A percentile compares a stretch with the other conserved stretches of the same genome.
Conservation (phyloP, 2,888 invertebrate species). For the Cantharis nigra region DNA sequence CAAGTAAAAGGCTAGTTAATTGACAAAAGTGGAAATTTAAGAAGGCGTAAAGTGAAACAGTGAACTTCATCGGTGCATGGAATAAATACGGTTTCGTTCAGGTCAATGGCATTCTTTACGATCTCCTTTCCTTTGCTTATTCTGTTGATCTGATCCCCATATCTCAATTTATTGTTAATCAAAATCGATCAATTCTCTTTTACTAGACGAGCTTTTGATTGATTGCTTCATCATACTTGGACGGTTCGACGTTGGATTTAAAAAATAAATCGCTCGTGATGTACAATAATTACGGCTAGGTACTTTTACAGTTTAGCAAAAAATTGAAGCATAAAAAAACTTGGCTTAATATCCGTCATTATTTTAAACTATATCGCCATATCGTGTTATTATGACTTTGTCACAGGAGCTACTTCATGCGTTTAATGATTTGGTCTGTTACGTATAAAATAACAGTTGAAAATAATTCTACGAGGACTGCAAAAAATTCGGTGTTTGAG, state of each 20-base stretch:
- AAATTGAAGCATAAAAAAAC: neutral
- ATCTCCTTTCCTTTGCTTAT: neutral
- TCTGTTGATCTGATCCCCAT: neutral
- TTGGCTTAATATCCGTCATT: slow-evolving; percentile 4
- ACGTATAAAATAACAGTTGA: neutral
- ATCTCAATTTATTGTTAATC: neutral
- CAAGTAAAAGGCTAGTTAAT: neutral
- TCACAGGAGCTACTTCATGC: neutral
- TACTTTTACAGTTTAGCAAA: neutral
- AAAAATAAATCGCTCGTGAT: neutral
- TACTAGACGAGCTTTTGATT: neutral
- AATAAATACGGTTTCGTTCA: slow-evolving; percentile 22
- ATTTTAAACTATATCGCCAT: slow-evolving; percentile 8
- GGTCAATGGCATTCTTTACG: slow-evolving; percentile 32
- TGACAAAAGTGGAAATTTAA: slow-evolving; percentile 13
- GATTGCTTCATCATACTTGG: neutral
- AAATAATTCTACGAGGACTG: neutral
- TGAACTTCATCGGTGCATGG: slow-evolving; percentile 15
- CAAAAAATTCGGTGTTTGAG: neutral
- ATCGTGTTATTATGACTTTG: neutral
- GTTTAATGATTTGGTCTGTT: slow-evolving; percentile 10
- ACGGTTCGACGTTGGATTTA: neutral
- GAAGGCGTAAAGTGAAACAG: slow-evolving; percentile 21
- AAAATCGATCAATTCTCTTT: neutral
- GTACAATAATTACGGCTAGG: neutral